Evolutionary conservation across 1,140 invertebrate genomes (phyloP).

Genomic region (Heliothis virescens): DNA sequence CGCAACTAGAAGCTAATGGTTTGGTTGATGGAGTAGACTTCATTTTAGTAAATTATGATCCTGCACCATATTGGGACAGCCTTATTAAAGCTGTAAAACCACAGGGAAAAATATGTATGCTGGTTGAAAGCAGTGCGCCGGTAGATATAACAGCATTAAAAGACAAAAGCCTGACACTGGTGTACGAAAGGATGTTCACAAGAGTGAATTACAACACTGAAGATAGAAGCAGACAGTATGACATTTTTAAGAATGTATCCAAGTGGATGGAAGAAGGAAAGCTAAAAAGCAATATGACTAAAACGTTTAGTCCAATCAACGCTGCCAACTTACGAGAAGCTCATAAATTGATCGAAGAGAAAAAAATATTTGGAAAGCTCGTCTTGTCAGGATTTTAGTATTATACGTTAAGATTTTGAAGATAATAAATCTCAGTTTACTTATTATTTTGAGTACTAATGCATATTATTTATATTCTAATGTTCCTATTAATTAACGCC

Average conservation of each 20-base stretch:
- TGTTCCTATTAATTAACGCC: too few species aligned
- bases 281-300: conserved; percentile 70
- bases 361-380: conserved; percentile 71
- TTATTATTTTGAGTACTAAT: too few species aligned
- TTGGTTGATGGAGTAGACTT: conserved; percentile 71
- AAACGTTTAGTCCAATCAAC: conserved; percentile 74
- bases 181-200: conserved; percentile 78
- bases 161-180: conserved; percentile 79
- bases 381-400: conserved; percentile 71
- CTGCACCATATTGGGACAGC: conserved; percentile 77
- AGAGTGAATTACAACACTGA: conserved; percentile 77
- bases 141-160: conserved; percentile 73
- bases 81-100: conserved; percentile 76
- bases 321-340: conserved; percentile 72
- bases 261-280: conserved; percentile 70
- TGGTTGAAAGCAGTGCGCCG: conserved; percentile 74
- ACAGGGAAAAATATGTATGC: conserved; percentile 76
- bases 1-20: conserved; percentile 70
- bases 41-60: conserved; percentile 79
- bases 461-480: too few species aligned
- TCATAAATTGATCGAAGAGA: conserved; percentile 71
- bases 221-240: conserved; percentile 70
- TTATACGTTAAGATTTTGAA: neutral
- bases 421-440: neutral
- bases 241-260: conserved; percentile 70